Evolutionary conservation across 2,888 invertebrate genomes (phyloP).

Genomic region (Hirtodrosophila trivittata): DNA sequence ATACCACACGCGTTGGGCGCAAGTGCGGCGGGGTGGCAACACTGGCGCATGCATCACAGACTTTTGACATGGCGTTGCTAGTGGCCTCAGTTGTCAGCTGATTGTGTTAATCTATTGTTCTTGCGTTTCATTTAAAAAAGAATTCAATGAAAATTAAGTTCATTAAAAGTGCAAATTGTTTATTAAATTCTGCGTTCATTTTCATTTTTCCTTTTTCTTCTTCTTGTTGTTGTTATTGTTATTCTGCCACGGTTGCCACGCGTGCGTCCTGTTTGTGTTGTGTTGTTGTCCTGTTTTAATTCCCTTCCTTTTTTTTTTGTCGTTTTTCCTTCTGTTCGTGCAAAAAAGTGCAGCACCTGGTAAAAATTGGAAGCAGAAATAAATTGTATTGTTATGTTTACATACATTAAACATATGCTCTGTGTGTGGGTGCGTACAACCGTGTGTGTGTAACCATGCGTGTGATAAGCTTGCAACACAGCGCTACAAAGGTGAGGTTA

Average conservation of each 20-base stretch:
- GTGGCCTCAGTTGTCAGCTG: constrained; percentile 11
- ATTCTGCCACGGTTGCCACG: too few species aligned
- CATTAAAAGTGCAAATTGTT: not conserved
- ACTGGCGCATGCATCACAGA: not conserved
- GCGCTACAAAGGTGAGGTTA: not conserved
- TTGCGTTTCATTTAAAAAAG: not conserved
- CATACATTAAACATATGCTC: too few species aligned
- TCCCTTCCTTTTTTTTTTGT: too few species aligned
- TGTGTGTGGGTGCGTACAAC: too few species aligned
- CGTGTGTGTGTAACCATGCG: not conserved
- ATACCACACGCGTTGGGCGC: too few species aligned
- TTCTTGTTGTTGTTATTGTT: not conserved
- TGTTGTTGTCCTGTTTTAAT: too few species aligned
- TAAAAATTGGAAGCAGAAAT: too few species aligned
- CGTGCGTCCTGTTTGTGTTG: too few species aligned
- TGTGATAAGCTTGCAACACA: constrained; percentile 1
- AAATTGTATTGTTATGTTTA: too few species aligned
- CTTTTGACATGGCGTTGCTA: not conserved
- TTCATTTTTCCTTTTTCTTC: not conserved
- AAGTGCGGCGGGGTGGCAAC: too few species aligned
- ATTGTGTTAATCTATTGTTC: not conserved
- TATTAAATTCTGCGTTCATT: not conserved
- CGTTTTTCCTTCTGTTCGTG: too few species aligned
- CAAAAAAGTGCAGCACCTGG: too few species aligned
- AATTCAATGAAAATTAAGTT: not conserved